Evolutionary conservation across 2,113 vertebrate genomes (phyloP).

Genomic region (Seriola quinqueradiata): DNA sequence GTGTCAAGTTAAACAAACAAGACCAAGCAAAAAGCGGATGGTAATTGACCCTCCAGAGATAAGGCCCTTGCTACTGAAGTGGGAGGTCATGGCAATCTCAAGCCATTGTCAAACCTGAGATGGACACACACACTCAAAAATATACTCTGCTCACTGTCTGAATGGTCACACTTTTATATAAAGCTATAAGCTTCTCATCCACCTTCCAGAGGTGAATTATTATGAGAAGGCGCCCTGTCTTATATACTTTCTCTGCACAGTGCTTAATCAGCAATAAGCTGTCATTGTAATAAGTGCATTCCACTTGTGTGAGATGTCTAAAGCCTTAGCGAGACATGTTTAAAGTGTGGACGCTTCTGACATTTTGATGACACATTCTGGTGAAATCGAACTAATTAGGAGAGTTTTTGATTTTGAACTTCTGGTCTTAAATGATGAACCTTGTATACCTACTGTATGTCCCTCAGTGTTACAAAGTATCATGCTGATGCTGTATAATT

Average conservation of each 20-base stretch:
- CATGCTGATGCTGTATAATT: slow-evolving; percentile 55
- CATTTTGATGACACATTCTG: slow-evolving; percentile 65
- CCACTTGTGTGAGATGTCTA: slow-evolving; percentile 58
- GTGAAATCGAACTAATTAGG: slow-evolving; percentile 74
- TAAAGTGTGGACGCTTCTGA: slow-evolving; percentile 64
- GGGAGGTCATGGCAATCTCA: slow-evolving; percentile 84
- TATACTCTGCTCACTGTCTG: slow-evolving; percentile 27
- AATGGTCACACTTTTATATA: slow-evolving; percentile 24
- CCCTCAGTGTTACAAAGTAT: slow-evolving; percentile 42
- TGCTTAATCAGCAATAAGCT: slow-evolving; percentile 56
- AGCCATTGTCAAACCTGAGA: slow-evolving; percentile 41
- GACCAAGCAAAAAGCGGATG: slow-evolving; percentile 94
- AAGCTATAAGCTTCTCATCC: slow-evolving; percentile 21
- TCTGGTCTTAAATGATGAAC: slow-evolving; percentile 53
- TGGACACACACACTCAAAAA: slow-evolving; percentile 48
- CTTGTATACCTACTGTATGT: slow-evolving; percentile 49
- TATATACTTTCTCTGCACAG: slow-evolving; percentile 40
- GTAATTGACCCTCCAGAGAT: slow-evolving; percentile 96
- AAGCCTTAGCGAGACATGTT: slow-evolving; percentile 51
- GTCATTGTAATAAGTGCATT: slow-evolving; percentile 66
- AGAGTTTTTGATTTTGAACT: slow-evolving; percentile 58
- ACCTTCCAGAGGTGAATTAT: slow-evolving; percentile 44
- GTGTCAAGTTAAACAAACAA: slow-evolving; percentile 99
- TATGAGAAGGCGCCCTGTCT: slow-evolving; percentile 18
- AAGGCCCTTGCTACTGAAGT: slow-evolving; percentile 85